Percentiles rank a stretch among this genome's conserved stretches.
phyloP scores from a whole-genome alignment of 2,888 invertebrate genomes.

The Drosophila mimica region DNA sequence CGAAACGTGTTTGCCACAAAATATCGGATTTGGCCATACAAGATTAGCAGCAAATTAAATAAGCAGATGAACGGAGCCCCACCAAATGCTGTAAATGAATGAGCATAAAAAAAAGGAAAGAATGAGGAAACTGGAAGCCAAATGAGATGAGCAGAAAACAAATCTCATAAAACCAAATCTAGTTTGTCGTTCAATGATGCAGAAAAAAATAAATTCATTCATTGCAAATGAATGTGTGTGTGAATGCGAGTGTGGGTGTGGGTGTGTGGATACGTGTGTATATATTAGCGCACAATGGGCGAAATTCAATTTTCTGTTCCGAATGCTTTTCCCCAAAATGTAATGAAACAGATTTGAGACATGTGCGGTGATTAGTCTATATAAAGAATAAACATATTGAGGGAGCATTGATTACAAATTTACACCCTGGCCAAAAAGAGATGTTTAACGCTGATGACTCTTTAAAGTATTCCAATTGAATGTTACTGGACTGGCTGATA shows the following conservation, averaged over 20 bases:
- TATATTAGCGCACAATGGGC: constrained; percentile 52
- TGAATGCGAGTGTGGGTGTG: constrained; percentile 18
- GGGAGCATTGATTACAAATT: background rate
- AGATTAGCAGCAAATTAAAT: constrained; percentile 81
- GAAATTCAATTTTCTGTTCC: constrained; percentile 17
- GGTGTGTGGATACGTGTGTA: background rate
- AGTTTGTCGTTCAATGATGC: constrained; percentile 80
- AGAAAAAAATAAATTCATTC: constrained; percentile 74
- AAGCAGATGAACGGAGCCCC: constrained; percentile 62
- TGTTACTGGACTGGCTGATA: background rate
- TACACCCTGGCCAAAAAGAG: background rate
- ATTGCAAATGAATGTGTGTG: constrained; percentile 33
- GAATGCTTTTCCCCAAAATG: constrained; percentile 12
- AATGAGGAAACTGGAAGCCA: constrained; percentile 21
- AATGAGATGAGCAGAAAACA: constrained; percentile 70
- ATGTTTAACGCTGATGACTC: background rate
- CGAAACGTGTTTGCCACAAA: constrained; percentile 6
- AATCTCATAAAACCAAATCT: constrained; percentile 80
- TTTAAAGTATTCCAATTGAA: background rate
- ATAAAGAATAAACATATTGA: background rate
- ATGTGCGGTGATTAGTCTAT: background rate
- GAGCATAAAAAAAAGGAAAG: constrained; percentile 23
- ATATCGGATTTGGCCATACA: constrained; percentile 66
- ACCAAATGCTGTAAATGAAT: constrained; percentile 57
- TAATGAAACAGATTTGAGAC: constrained; percentile 1